Conservation (phyloP, 1,140 invertebrate genomes). For the Eriosoma lanigerum region DNA sequence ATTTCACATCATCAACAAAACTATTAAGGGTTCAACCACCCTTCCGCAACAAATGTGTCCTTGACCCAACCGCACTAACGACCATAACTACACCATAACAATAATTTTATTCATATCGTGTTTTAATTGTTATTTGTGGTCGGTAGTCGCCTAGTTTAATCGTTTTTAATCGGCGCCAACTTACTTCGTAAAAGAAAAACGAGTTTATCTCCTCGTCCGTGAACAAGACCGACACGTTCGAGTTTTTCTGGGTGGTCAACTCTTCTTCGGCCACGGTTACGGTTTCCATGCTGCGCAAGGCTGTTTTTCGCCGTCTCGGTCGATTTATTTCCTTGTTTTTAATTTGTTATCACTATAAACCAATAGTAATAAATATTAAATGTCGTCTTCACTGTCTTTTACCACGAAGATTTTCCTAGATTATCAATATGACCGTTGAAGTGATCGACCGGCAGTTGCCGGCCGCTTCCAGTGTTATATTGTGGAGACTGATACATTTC, state of each 20-base stretch:
- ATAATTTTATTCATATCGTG: too few relatives aligned
- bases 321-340: too few relatives aligned
- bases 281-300: background rate
- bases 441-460: background rate
- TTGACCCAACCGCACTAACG: too few relatives aligned
- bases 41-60: too few relatives aligned
- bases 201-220: slow-evolving; percentile 30
- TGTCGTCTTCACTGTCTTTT: background rate
- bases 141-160: too few relatives aligned
- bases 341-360: too few relatives aligned
- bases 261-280: slow-evolving; percentile 21
- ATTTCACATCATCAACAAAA: too few relatives aligned
- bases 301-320: too few relatives aligned
- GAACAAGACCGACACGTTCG: background rate
- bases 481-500: background rate
- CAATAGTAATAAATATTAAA: too few relatives aligned
- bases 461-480: background rate
- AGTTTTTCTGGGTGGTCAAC: slow-evolving; percentile 25
- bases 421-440: background rate
- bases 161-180: background rate
- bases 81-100: too few relatives aligned
- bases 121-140: too few relatives aligned
- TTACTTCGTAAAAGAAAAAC: slow-evolving; percentile 45
- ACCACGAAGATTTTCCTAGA: background rate
- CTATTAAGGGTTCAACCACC: too few relatives aligned